Conservation (phyloP, 2,797 vertebrate genomes). For the Manis crassicaudata region DNA sequence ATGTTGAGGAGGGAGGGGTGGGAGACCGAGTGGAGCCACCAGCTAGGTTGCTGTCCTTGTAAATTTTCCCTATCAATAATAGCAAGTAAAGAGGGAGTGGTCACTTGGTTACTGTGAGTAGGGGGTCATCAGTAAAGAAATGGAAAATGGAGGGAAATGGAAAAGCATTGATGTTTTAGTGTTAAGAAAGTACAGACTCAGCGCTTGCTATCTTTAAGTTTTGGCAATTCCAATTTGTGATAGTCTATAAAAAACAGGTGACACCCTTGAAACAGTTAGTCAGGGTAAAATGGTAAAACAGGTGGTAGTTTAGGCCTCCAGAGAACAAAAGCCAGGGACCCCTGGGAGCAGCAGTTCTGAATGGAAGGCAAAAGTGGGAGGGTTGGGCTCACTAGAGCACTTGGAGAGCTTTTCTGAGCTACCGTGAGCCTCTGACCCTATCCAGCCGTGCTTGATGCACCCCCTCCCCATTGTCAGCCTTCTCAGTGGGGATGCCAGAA, state of each 20-base stretch:
- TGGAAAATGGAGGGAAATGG: background rate
- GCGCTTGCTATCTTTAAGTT: background rate
- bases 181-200: background rate
- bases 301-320: conserved; percentile 60
- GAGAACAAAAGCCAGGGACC: conserved; percentile 73
- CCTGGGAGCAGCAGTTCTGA: conserved; percentile 37
- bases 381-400: background rate
- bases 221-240: background rate
- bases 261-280: conserved; percentile 46
- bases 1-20: no score
- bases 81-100: background rate
- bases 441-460: background rate
- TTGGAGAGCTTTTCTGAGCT: conserved; percentile 25
- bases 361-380: background rate
- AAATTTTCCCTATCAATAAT: no score
- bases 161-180: background rate
- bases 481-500: background rate
- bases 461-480: background rate
- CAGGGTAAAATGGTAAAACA: conserved; percentile 55
- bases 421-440: background rate
- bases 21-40: no score
- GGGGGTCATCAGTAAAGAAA: conserved; percentile 15
- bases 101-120: background rate
- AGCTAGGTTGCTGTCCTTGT: no score
- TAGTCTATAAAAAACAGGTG: background rate